phyloP scores from a whole-genome alignment of 1,140 invertebrate species.

The Pogonomyrmex californicus region DNA sequence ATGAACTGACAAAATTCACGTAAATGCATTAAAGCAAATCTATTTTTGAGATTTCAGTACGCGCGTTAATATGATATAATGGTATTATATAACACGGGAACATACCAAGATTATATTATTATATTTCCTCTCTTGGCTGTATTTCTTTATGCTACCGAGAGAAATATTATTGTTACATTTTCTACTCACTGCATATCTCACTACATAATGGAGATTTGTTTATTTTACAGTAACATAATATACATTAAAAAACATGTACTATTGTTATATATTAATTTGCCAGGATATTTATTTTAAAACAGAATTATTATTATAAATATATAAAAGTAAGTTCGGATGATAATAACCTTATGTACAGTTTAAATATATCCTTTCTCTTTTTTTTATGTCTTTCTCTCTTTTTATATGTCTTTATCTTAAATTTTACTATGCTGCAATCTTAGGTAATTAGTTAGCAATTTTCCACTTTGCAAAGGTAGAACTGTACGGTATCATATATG shows the following conservation, averaged over 20 bases:
- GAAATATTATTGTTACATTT: slow-evolving; percentile 55
- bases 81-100: not conserved
- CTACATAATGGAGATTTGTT: not conserved
- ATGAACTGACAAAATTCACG: not conserved
- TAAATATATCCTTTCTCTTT: not conserved
- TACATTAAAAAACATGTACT: slow-evolving; percentile 10
- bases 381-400: not conserved
- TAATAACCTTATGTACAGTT: not conserved
- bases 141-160: slow-evolving; percentile 27
- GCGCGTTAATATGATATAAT: slow-evolving; percentile 3
- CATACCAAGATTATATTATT: slow-evolving; percentile 32
- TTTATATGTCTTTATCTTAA: not conserved
- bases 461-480: slow-evolving; percentile 44
- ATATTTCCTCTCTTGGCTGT: not conserved
- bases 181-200: not conserved
- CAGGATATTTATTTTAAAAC: not conserved
- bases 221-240: slow-evolving; percentile 19
- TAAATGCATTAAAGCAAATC: slow-evolving; percentile 41
- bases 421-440: slow-evolving; percentile 12
- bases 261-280: not conserved
- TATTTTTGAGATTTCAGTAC: not conserved
- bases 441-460: slow-evolving; percentile 59
- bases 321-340: not conserved
- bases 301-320: not conserved
- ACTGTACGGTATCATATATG: slow-evolving; percentile 36